phyloP scores from a whole-genome alignment of 2,888 invertebrate genomes.

The Falcaria lacertinaria region DNA sequence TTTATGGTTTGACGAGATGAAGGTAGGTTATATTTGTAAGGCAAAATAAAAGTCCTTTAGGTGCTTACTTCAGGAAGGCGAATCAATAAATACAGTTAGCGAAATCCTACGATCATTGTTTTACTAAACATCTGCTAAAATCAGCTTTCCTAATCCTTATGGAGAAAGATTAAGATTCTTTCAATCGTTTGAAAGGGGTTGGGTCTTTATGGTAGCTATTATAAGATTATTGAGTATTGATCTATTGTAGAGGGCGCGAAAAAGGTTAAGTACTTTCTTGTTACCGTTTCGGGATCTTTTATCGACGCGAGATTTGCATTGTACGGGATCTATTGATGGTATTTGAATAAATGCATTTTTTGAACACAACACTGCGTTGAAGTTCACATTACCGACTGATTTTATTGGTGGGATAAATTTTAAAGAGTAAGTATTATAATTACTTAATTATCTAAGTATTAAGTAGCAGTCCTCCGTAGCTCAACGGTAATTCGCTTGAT shows the following conservation, averaged over 20 bases:
- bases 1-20: too few relatives aligned
- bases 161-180: conserved; percentile 30
- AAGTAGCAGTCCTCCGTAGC: too few relatives aligned
- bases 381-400: too few relatives aligned
- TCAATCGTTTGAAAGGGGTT: conserved; percentile 39
- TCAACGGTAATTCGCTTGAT: too few relatives aligned
- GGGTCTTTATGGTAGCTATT: conserved; percentile 50
- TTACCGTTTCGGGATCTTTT: conserved; percentile 37
- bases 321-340: background rate
- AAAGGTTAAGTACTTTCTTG: conserved; percentile 59
- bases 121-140: conserved; percentile 46
- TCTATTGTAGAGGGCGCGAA: conserved; percentile 69
- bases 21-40: too few relatives aligned
- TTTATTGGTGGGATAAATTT: too few relatives aligned
- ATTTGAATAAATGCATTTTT: background rate
- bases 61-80: too few relatives aligned
- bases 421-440: too few relatives aligned
- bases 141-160: conserved; percentile 40
- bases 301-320: conserved; percentile 6
- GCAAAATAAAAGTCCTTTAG: background rate
- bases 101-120: conserved; percentile 18
- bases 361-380: too few relatives aligned
- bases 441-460: too few relatives aligned
- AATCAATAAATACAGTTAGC: too few relatives aligned
- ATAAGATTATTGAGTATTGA: conserved; percentile 77